A percentile compares a stretch with the other conserved stretches of the same genome.
These are phyloP conservation scores for Zoroaster sp. DNA, from an alignment of 53 echinoderm and acorn worm genomes.

Conservation along the genomic window DNA sequence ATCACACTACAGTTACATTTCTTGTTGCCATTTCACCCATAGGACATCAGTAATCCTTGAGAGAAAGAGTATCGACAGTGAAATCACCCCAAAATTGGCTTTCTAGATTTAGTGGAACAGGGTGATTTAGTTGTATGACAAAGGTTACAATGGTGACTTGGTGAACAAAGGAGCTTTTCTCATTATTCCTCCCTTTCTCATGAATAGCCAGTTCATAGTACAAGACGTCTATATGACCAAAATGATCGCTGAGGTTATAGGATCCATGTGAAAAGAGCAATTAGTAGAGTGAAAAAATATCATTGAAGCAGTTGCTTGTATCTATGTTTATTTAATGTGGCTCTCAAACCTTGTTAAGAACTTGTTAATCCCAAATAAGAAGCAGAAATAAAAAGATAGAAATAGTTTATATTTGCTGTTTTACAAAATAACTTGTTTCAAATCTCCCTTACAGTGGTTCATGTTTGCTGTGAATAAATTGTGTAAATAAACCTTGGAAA, in stretches of 20 bases:
- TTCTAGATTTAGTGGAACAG: slow-evolving; percentile 19
- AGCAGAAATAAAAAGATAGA: not conserved
- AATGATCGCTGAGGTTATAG: not conserved
- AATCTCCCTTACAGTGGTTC: no score
- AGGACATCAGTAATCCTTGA: slow-evolving; percentile 40
- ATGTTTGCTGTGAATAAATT: no score
- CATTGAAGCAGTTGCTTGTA: not conserved
- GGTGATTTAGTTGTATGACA: slow-evolving; percentile 44
- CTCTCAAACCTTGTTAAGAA: not conserved
- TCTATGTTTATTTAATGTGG: not conserved
- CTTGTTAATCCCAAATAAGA: not conserved
- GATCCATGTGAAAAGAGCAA: slow-evolving; percentile 33
- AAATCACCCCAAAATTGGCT: slow-evolving; percentile 37
- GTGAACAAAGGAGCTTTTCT: not conserved
- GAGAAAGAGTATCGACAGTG: slow-evolving; percentile 25
- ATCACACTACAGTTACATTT: slow-evolving; percentile 31
- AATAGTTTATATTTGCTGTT: no score
- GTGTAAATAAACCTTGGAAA: no score
- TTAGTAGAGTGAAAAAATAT: slow-evolving; percentile 9
- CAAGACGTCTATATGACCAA: not conserved
- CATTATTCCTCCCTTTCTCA: not conserved
- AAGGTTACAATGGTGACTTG: slow-evolving; percentile 22
- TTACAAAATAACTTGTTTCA: no score
- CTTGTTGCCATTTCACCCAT: slow-evolving; percentile 49
- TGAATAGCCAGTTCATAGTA: not conserved